Base-by-base conservation (phyloP, 1,140 invertebrate species). In the Potamilus streckersoni region DNA sequence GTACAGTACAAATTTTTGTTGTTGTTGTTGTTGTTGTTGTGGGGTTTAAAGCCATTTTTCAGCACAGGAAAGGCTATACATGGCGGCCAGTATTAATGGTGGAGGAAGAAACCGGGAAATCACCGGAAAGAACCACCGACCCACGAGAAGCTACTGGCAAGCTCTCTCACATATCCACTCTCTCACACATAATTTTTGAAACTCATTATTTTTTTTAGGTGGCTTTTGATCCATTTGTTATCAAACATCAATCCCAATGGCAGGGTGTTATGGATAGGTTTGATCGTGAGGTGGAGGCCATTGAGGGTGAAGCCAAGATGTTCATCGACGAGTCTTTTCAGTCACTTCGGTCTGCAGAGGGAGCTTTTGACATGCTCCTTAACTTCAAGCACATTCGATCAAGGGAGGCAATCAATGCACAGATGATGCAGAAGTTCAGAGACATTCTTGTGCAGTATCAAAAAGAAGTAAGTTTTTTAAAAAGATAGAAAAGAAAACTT, bases 301-400 rank as follows among this genome's bases (percentile, higher is more conserved):
- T 97, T 5, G 96, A 97, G 86, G 91, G 92, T n/a, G 94, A 96
- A 84, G 95, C 95, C 0, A 94, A 94, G 82, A 92, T 91, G 73
- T 96, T 96, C 78, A 96, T 97, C 66, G 95, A 97, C 87, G 93
- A 95, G 80, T 95, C 95, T 75, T 97, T 98, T 85, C 93, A 92
- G 71, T 93, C 93, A 75, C 90, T 96, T 56, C 93, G 94, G 63
- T 95, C 93, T 55, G 94, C 96, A 0, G 94, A 96, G 86, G 92
- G 93, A 66, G 95, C 95, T 1, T 90, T 97, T 58, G 92, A 94
- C 60, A 93, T 96, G 84, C 90, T 98, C 1, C 86, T 94, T 17
- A 96, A 95, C 86, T 95, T 97, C 79, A 93, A 95, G 80, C 92
- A 93, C 74, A 93, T 95, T 64, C 92, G 95, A 83, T 96, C 95